phyloP scores from a whole-genome alignment of 2,113 vertebrate genomes.

The Pongo abelii region DNA sequence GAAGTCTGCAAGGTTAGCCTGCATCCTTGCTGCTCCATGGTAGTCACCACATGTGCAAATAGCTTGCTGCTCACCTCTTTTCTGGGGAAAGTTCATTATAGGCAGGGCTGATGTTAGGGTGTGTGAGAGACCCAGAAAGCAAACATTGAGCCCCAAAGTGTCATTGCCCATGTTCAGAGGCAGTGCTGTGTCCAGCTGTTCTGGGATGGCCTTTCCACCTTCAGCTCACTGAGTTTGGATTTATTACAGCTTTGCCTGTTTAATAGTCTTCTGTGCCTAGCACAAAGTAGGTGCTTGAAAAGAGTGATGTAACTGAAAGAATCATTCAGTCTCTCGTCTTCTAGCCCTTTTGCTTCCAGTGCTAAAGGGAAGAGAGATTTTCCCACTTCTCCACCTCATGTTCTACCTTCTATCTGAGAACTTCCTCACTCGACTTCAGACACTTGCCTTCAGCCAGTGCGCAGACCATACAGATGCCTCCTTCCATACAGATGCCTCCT shows the following conservation, averaged over 20 bases:
- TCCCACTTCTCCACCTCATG: not conserved
- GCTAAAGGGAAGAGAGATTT: not conserved
- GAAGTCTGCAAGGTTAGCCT: not conserved
- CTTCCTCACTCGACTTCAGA: not conserved
- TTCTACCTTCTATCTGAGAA: not conserved
- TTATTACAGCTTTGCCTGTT: accelerated
- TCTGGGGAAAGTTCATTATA: not conserved
- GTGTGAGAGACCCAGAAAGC: not conserved
- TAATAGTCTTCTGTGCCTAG: not conserved
- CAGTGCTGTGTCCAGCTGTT: not conserved
- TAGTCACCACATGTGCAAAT: not conserved
- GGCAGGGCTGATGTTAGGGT: not conserved
- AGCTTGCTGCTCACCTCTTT: not conserved
- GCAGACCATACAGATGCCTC: accelerated
- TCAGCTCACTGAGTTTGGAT: accelerated
- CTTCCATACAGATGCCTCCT: accelerated
- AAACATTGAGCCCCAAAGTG: not conserved
- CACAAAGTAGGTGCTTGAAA: not conserved
- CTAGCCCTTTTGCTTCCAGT: not conserved
- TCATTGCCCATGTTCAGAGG: not conserved
- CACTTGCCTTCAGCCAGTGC: not conserved
- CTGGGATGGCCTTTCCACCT: not conserved
- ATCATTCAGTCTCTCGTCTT: not conserved
- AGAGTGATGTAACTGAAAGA: not conserved
- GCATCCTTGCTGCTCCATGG: not conserved